Evolutionary conservation across 2,888 invertebrate species (phyloP).

Genomic region (Tachina fera): DNA sequence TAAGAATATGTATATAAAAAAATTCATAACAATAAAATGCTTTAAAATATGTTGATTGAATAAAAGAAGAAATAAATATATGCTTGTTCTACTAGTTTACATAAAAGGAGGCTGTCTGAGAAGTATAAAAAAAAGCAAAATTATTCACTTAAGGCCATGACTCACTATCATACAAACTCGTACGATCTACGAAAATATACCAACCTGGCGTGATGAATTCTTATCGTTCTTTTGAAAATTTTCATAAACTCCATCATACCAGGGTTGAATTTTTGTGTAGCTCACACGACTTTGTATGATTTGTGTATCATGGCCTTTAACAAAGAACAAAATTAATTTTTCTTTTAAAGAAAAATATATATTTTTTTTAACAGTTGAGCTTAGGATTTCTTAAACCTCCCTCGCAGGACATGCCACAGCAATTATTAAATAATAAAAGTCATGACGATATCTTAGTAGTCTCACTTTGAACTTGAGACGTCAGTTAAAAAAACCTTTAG

Average conservation of each 20-base stretch:
- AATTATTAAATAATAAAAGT: not conserved
- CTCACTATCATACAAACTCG: no score
- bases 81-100: not conserved
- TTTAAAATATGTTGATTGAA: constrained; percentile 76
- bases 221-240: no score
- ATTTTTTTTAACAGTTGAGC: no score
- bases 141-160: no score
- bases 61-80: constrained; percentile 34
- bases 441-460: constrained; percentile 15
- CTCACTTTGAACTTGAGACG: constrained; percentile 25
- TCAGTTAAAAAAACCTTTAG: not conserved
- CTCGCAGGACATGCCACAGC: constrained; percentile 1
- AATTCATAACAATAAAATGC: constrained; percentile 76
- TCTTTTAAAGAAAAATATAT: not conserved
- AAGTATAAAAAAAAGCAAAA: not conserved
- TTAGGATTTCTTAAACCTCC: not conserved
- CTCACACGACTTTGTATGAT: no score
- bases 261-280: no score
- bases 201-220: no score
- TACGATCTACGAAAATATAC: no score
- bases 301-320: no score
- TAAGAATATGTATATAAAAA: constrained; percentile 41
- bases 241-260: no score
- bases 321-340: not conserved
- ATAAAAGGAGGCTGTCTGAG: constrained; percentile 7